phyloP scores from a whole-genome alignment of 2,113 vertebrate species.

The Lepus timidus region DNA sequence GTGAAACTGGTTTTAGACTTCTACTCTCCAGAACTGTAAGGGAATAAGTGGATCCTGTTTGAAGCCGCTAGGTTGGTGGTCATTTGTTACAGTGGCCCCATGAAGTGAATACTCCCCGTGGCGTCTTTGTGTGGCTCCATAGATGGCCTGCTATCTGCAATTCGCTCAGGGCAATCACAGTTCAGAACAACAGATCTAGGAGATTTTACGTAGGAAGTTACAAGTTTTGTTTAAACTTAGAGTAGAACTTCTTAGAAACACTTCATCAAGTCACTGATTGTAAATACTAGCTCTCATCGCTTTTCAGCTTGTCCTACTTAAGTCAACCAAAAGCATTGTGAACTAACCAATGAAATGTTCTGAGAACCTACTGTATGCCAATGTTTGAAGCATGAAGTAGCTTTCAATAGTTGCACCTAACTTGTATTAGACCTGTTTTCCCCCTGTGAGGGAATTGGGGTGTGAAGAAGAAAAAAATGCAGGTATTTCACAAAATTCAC shows the following conservation, averaged over 20 bases:
- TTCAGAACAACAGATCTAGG: background rate
- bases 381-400: background rate
- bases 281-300: background rate
- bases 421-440: background rate
- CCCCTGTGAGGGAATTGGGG: background rate
- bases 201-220: background rate
- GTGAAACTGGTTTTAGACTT: conserved; percentile 10
- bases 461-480: background rate
- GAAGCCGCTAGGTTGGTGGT: background rate
- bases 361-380: background rate
- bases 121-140: background rate
- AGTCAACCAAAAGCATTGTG: background rate
- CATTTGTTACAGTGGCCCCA: background rate
- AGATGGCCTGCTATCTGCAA: no score
- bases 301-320: background rate
- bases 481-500: no score
- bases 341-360: background rate
- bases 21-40: background rate
- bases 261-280: background rate
- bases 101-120: background rate
- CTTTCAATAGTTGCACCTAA: background rate
- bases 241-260: background rate
- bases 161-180: background rate
- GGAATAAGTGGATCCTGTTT: background rate
- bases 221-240: conserved; percentile 20